Evolutionary conservation across 2,888 invertebrate species (phyloP).

Genomic region (Luperina testacea): DNA sequence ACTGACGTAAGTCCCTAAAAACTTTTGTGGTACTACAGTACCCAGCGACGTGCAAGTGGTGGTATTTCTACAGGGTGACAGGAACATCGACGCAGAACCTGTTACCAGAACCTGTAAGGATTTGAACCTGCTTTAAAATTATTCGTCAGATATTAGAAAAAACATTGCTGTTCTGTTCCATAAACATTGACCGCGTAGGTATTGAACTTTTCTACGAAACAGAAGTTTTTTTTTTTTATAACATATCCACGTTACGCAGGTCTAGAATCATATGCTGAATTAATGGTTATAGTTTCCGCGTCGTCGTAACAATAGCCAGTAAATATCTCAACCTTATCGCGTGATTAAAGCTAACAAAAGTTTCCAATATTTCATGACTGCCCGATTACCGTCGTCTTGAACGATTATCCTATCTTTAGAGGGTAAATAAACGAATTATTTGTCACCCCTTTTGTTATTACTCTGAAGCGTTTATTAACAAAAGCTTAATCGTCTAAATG

Average conservation of each 20-base stretch:
- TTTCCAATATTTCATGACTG: conserved; percentile 57
- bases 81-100: too few species aligned
- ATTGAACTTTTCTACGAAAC: too few species aligned
- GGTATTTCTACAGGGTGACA: background rate
- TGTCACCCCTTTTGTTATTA: conserved; percentile 85
- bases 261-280: background rate
- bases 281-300: background rate
- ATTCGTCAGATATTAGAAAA: too few species aligned
- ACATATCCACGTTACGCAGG: background rate
- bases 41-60: too few species aligned
- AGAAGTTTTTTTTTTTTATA: background rate
- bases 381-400: conserved; percentile 65
- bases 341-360: conserved; percentile 59
- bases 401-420: conserved; percentile 72
- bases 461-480: conserved; percentile 82
- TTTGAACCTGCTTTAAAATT: too few species aligned
- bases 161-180: too few species aligned
- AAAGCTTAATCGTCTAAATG: conserved; percentile 86
- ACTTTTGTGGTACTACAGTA: too few species aligned
- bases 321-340: conserved; percentile 46
- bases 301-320: conserved; percentile 8
- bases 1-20: too few species aligned
- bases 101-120: too few species aligned
- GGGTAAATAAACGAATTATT: conserved; percentile 83
- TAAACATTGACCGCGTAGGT: too few species aligned